Evolutionary conservation across 2,888 invertebrate species (phyloP).

Genomic region (Nymphalis c-album): DNA sequence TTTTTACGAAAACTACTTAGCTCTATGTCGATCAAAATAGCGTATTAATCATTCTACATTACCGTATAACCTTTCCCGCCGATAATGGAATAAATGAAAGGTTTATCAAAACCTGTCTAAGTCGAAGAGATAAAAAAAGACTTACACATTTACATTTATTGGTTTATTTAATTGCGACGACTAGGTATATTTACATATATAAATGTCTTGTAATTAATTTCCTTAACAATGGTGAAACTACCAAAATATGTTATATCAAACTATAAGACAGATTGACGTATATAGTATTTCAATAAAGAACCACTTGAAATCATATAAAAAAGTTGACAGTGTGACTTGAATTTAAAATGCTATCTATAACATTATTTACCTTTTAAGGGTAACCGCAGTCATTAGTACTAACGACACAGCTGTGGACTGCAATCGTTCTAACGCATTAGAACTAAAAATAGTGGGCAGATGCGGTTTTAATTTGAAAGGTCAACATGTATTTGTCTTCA

Average conservation of each 20-base stretch:
- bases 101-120: too few species aligned
- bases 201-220: too few species aligned
- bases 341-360: constrained; percentile 2
- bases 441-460: constrained; percentile 47
- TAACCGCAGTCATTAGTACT: constrained; percentile 19
- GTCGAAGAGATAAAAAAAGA: too few species aligned
- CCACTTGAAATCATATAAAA: neutral
- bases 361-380: constrained; percentile 4
- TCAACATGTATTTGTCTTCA: constrained; percentile 40
- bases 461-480: constrained; percentile 41
- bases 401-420: constrained; percentile 19
- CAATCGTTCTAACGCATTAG: constrained; percentile 44
- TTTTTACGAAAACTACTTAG: too few species aligned
- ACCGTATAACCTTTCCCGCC: too few species aligned
- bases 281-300: neutral
- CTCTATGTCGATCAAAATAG: too few species aligned
- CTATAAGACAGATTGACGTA: neutral
- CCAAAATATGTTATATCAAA: neutral
- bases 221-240: too few species aligned
- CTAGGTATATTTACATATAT: too few species aligned
- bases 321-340: neutral
- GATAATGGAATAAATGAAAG: too few species aligned
- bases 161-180: too few species aligned
- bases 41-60: too few species aligned
- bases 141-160: too few species aligned